Conservation (phyloP, 2,797 vertebrate species). For the Antrozous pallidus region DNA sequence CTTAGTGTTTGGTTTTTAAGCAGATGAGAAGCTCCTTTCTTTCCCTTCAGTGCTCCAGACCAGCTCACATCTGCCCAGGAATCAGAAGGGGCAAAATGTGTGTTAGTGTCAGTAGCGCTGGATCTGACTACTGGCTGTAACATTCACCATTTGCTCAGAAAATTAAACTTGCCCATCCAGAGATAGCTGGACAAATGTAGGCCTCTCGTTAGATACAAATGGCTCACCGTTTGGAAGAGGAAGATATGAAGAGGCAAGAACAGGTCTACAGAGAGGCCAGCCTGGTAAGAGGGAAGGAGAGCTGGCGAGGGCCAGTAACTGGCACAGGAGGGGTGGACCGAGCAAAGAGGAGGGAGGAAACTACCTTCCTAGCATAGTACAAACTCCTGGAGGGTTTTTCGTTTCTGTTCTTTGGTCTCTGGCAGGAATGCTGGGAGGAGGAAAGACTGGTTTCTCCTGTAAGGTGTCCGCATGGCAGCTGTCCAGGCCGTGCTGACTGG, state of each 20-base stretch:
- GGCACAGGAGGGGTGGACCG: neutral
- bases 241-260: neutral
- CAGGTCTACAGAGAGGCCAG: neutral
- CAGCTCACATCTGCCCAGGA: neutral
- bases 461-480: neutral
- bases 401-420: neutral
- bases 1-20: neutral
- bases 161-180: neutral
- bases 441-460: neutral
- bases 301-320: neutral
- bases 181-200: neutral
- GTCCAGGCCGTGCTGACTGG: neutral
- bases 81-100: neutral
- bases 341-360: neutral
- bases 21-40: neutral
- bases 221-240: neutral
- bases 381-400: neutral
- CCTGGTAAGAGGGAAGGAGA: neutral
- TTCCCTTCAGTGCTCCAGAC: neutral
- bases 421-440: neutral
- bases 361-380: neutral
- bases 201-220: neutral
- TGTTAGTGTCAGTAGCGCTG: neutral
- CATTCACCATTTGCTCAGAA: neutral
- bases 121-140: neutral